These are phyloP conservation scores for Xestoiulus laeticollis DNA, from an alignment of 2,888 invertebrate genomes.

Conservation along the genomic window DNA sequence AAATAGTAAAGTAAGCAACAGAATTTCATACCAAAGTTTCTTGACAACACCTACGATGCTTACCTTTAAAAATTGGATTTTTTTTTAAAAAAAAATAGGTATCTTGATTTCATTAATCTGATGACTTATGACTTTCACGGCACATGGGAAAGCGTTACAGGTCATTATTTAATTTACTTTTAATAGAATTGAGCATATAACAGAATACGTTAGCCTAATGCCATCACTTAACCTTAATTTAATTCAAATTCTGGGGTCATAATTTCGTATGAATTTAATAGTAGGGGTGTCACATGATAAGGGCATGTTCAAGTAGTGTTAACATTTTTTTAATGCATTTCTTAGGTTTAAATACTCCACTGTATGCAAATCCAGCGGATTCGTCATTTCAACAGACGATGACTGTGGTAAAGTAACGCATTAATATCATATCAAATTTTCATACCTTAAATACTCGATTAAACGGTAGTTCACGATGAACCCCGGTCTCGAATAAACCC, in stretches of 20 bases:
- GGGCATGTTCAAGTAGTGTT: too few relatives aligned
- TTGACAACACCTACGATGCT: too few relatives aligned
- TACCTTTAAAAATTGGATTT: neutral
- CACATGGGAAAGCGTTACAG: constrained; percentile 59
- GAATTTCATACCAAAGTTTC: constrained; percentile 62
- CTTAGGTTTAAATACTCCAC: constrained; percentile 60
- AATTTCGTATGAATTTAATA: neutral
- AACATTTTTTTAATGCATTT: neutral
- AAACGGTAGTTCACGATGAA: too few relatives aligned
- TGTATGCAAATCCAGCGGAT: constrained; percentile 57
- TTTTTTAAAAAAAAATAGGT: constrained; percentile 56
- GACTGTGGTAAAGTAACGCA: constrained; percentile 22
- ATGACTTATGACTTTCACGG: constrained; percentile 63
- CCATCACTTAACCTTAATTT: neutral
- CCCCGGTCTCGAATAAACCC: too few relatives aligned
- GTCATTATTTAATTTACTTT: constrained; percentile 51
- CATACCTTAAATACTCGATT: neutral
- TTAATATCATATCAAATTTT: too few relatives aligned
- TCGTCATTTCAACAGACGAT: neutral
- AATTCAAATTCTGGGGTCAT: neutral
- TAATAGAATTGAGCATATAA: neutral
- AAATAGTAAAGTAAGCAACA: constrained; percentile 67
- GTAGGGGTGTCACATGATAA: too few relatives aligned
- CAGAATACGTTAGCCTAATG: neutral
- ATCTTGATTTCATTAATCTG: constrained; percentile 62